A percentile compares a stretch with the other conserved stretches of the same genome.
These are phyloP conservation scores for Paramormyrops hopkinsi DNA, from an alignment of 2,797 vertebrate species.

Conservation along the genomic window DNA sequence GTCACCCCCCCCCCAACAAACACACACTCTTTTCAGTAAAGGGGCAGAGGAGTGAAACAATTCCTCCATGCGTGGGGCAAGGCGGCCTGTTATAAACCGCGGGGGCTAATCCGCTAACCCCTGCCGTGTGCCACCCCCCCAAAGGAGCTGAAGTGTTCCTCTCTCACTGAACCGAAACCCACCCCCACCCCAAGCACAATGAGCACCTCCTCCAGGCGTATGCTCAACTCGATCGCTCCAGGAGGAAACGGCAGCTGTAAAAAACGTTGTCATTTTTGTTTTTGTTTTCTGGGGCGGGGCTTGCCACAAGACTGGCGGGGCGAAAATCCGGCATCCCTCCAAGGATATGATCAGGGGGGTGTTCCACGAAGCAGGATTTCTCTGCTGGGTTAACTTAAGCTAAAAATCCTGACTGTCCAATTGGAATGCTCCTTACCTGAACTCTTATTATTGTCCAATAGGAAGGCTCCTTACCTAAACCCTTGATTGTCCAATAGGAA, in stretches of 20 bases:
- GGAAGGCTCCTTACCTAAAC: not conserved
- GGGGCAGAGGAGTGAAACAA: not conserved
- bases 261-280: not conserved
- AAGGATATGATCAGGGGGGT: not conserved
- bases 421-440: not conserved
- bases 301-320: not conserved
- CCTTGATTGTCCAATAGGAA: not conserved
- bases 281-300: not conserved
- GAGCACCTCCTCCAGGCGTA: not conserved
- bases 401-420: not conserved
- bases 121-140: not conserved
- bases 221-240: not conserved
- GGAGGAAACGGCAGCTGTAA: not conserved
- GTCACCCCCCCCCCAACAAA: not conserved
- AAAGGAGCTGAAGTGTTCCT: not conserved
- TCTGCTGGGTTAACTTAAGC: not conserved
- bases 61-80: not conserved
- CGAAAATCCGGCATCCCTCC: not conserved
- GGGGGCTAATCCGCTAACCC: not conserved
- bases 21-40: not conserved
- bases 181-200: not conserved
- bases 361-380: not conserved
- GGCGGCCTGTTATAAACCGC: not conserved
- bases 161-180: not conserved
- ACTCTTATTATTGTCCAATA: not conserved